Evolutionary conservation across 2,113 vertebrate genomes (phyloP).

Genomic region (Cyrtonyx montezumae): DNA sequence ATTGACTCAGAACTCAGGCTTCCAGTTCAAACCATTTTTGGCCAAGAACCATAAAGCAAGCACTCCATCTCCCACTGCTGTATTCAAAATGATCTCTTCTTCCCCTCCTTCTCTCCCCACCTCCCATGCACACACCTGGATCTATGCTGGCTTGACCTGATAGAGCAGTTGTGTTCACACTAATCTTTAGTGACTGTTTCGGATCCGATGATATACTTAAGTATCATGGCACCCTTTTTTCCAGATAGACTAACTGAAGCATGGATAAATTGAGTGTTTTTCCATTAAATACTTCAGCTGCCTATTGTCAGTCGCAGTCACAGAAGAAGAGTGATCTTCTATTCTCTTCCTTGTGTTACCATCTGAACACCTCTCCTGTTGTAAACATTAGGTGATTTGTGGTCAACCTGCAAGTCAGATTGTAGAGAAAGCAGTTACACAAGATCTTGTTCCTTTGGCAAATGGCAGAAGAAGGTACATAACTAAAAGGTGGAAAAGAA

Average conservation of each 20-base stretch:
- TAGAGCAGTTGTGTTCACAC: not conserved
- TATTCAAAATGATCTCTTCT: not conserved
- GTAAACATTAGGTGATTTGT: not conserved
- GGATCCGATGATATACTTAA: no score
- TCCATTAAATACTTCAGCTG: not conserved
- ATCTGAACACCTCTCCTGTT: not conserved
- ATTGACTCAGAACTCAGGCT: not conserved
- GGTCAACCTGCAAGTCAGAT: slow-evolving; percentile 39
- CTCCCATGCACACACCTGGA: not conserved
- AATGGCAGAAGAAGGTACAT: slow-evolving; percentile 2
- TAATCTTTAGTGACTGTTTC: not conserved
- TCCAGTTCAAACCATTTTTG: not conserved
- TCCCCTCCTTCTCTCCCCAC: no score
- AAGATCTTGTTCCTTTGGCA: not conserved
- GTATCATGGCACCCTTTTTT: not conserved
- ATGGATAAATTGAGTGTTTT: not conserved
- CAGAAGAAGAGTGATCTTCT: not conserved
- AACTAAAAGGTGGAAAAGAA: not conserved
- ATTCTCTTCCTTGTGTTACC: not conserved
- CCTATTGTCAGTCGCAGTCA: not conserved
- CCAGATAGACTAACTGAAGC: not conserved
- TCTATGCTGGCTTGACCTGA: not conserved
- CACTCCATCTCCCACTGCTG: not conserved
- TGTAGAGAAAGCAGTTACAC: not conserved
- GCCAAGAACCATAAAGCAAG: not conserved